Conservation (phyloP, 1,140 invertebrate species). For the Drosophila truncata region DNA sequence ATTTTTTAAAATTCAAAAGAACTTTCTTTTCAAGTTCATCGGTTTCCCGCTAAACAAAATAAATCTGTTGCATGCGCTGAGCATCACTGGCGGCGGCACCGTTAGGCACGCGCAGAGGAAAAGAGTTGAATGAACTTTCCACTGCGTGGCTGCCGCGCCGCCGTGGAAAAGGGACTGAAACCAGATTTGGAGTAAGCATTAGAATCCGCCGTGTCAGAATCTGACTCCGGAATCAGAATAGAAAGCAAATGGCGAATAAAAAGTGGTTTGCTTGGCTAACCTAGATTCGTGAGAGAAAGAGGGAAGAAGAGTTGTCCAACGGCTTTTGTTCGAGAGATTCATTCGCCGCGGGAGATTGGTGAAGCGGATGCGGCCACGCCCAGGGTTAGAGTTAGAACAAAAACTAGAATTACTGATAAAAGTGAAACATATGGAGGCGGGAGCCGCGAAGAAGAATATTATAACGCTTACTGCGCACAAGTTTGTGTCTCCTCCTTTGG, state of each 20-base stretch:
- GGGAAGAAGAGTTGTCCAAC: slow-evolving; percentile 33
- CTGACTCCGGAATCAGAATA: slow-evolving; percentile 43
- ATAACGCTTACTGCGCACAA: slow-evolving; percentile 35
- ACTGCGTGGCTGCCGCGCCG: slow-evolving; percentile 58
- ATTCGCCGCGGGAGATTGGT: slow-evolving; percentile 25
- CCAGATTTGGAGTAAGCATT: slow-evolving; percentile 37
- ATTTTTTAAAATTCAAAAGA: neutral
- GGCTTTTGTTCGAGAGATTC: slow-evolving; percentile 26
- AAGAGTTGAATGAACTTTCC: slow-evolving; percentile 78
- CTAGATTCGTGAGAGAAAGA: slow-evolving; percentile 34
- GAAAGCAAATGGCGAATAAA: slow-evolving; percentile 66
- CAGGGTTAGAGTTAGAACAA: slow-evolving; percentile 18
- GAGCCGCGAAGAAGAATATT: slow-evolving; percentile 10
- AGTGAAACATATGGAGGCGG: slow-evolving; percentile 38
- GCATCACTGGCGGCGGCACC: slow-evolving; percentile 35
- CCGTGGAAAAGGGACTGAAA: slow-evolving; percentile 64
- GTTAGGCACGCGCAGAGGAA: slow-evolving; percentile 58
- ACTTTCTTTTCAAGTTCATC: neutral
- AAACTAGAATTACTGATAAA: slow-evolving; percentile 59
- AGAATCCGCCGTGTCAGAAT: slow-evolving; percentile 22
- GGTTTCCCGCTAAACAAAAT: neutral
- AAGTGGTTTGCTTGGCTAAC: slow-evolving; percentile 39
- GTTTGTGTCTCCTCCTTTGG: slow-evolving; percentile 32
- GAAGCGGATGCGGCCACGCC: slow-evolving; percentile 74
- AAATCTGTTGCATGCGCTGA: neutral